Percentiles rank a stretch among this genome's conserved stretches.
Evolutionary conservation across 2,888 invertebrate species (phyloP).

Genomic region (Malachius bipustulatus): DNA sequence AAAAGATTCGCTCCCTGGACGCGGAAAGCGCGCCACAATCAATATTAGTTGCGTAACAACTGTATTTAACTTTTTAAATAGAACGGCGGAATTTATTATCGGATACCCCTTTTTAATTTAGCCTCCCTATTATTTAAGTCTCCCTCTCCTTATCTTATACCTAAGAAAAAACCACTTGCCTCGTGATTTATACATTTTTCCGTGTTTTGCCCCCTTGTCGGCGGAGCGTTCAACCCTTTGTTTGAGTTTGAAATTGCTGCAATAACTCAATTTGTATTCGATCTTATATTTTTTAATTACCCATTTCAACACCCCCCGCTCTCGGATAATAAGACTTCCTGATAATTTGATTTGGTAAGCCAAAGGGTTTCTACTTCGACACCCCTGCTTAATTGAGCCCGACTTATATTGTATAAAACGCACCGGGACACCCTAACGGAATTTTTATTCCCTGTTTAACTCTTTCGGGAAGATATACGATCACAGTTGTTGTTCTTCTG

Average conservation of each 20-base stretch:
- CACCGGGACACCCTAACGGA: too few relatives aligned
- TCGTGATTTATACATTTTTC: constrained; percentile 23
- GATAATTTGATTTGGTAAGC: constrained; percentile 23
- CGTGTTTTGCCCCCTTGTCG: constrained; percentile 17
- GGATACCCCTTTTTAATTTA: constrained; percentile 17
- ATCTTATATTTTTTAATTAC: constrained; percentile 33
- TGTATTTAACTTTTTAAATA: constrained; percentile 14
- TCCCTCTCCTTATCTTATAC: constrained; percentile 12
- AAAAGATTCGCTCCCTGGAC: too few relatives aligned
- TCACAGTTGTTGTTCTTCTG: too few relatives aligned
- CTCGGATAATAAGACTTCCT: constrained; percentile 19
- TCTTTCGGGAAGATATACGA: too few relatives aligned
- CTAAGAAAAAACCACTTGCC: constrained; percentile 20
- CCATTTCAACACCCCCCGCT: constrained; percentile 25
- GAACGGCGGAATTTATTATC: constrained; percentile 16
- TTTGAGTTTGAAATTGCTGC: constrained; percentile 30
- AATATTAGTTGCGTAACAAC: constrained; percentile 9
- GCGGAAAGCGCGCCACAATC: background rate
- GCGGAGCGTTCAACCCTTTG: constrained; percentile 24
- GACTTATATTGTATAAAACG: too few relatives aligned
- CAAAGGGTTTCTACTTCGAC: constrained; percentile 9
- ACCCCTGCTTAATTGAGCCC: background rate
- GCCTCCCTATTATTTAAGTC: constrained; percentile 11
- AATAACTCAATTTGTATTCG: constrained; percentile 32
- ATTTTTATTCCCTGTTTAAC: constrained; percentile 2